Evolutionary conservation across 2,113 vertebrate species (phyloP).

Genomic region (Suncus etruscus): DNA sequence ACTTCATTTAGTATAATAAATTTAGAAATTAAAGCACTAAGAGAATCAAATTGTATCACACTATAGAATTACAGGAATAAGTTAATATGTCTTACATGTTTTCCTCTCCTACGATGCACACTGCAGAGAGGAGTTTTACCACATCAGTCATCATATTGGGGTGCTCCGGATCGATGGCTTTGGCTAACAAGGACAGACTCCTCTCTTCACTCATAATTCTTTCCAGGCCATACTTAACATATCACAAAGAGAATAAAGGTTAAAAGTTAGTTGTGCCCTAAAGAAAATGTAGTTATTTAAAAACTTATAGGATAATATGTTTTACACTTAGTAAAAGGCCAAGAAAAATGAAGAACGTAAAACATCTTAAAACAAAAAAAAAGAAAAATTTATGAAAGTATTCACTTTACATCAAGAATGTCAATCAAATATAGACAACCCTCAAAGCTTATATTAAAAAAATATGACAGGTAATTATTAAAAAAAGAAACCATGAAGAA

Average conservation of each 20-base stretch:
- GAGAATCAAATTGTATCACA: not conserved
- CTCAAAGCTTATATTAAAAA: not conserved
- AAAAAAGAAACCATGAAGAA: not conserved
- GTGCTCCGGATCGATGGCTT: conserved; percentile 93
- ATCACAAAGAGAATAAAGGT: conserved; percentile 53
- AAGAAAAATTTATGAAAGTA: not conserved
- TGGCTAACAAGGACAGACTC: conserved; percentile 93
- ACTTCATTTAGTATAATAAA: conserved; percentile 42
- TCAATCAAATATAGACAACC: not conserved
- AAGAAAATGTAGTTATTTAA: not conserved
- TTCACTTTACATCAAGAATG: conserved; percentile 42
- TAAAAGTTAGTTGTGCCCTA: not conserved
- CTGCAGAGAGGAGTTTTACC: conserved; percentile 96
- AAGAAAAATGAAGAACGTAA: not conserved
- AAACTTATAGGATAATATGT: conserved; percentile 1
- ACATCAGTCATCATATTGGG: conserved; percentile 96
- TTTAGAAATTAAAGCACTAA: conserved; percentile 21
- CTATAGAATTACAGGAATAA: not conserved
- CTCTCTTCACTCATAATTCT: conserved; percentile 96
- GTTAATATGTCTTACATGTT: conserved; percentile 92
- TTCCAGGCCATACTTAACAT: conserved; percentile 95
- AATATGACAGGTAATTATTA: not conserved
- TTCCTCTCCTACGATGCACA: conserved; percentile 98
- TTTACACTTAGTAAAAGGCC: conserved; percentile 32
- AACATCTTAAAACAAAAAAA: conserved; percentile 11